Evolutionary conservation across 2,797 vertebrate species (phyloP).

Genomic region (Bovichtus variegatus): DNA sequence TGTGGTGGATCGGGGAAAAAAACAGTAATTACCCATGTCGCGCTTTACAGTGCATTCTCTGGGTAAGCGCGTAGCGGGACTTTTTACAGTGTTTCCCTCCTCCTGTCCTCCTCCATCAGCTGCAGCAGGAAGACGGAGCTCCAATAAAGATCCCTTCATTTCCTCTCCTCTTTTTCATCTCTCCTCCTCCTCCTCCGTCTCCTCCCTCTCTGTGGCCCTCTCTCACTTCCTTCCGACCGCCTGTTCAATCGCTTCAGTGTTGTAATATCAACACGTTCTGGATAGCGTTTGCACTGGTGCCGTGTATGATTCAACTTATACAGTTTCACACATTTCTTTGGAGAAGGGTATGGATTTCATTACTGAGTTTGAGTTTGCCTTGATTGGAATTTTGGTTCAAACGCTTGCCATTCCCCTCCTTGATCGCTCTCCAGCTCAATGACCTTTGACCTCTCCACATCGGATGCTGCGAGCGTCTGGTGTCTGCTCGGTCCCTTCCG

Average conservation of each 20-base stretch:
- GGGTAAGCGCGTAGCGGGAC: not conserved
- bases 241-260: constrained; percentile 33
- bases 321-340: not conserved
- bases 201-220: constrained; percentile 79
- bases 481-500: too few species aligned
- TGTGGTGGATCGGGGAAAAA: not conserved
- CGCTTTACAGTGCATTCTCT: not conserved
- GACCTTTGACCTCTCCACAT: not conserved
- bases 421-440: not conserved
- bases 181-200: constrained; percentile 77
- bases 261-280: constrained; percentile 33
- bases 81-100: constrained; percentile 31
- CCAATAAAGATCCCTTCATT: constrained; percentile 80
- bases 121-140: constrained; percentile 59
- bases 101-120: constrained; percentile 23
- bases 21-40: not conserved
- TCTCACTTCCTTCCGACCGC: constrained; percentile 47
- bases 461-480: too few species aligned
- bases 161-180: constrained; percentile 74
- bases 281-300: not conserved
- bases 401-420: not conserved
- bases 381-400: not conserved
- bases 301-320: not conserved
- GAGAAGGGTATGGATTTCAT: not conserved
- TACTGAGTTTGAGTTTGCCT: not conserved